Percentiles rank a stretch among this genome's conserved stretches.
Evolutionary conservation across 2,797 vertebrate species (phyloP).

Genomic region (Premnoplex brunnescens): DNA sequence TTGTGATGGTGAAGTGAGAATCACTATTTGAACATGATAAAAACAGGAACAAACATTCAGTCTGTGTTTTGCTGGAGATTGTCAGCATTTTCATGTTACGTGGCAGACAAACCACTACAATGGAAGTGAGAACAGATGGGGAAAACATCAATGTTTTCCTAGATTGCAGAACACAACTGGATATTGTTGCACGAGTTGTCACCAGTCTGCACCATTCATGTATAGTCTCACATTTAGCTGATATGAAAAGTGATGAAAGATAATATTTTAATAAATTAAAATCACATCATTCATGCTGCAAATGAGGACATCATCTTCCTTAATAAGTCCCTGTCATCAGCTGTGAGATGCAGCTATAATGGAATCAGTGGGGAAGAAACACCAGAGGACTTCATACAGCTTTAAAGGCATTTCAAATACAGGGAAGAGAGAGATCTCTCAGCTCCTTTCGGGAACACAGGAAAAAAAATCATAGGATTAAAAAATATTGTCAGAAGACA

Average conservation of each 20-base stretch:
- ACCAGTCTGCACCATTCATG: neutral
- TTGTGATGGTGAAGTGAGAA: neutral
- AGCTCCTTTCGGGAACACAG: neutral
- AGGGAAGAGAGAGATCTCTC: neutral
- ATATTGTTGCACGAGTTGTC: neutral
- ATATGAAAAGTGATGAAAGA: neutral
- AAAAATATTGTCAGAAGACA: neutral
- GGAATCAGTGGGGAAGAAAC: neutral
- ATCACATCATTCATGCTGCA: neutral
- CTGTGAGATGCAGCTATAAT: neutral
- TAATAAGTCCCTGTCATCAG: neutral
- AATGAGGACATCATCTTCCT: neutral
- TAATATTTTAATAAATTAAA: neutral
- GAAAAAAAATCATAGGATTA: neutral
- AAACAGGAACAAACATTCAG: neutral
- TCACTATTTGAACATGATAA: slow-evolving; percentile 13
- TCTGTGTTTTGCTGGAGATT: neutral
- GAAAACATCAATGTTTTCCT: neutral
- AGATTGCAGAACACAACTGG: neutral
- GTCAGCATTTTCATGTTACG: neutral
- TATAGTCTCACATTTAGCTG: neutral
- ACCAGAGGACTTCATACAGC: neutral
- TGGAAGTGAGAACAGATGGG: neutral
- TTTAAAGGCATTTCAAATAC: neutral
- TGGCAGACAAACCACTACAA: neutral